A percentile compares a stretch with the other conserved stretches of the same genome.
Conservation (phyloP, 2,888 invertebrate species). For the Rosalia funebris region DNA sequence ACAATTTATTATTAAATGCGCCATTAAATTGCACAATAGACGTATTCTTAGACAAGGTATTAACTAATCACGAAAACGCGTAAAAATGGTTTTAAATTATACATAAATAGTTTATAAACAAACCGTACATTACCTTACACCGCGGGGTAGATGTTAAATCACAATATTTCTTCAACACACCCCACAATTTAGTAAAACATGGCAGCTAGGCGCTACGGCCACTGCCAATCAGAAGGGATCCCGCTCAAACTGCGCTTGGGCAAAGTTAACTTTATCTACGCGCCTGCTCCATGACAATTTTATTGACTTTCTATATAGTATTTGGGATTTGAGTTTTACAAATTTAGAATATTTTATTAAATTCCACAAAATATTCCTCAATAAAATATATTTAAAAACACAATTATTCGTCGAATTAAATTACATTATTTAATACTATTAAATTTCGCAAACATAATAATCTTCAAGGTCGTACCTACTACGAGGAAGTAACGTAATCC, state of each 20-base stretch:
- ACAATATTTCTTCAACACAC: conserved; percentile 63
- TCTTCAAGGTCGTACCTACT: too few relatives aligned
- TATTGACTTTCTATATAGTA: conserved; percentile 30
- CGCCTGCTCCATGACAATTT: conserved; percentile 23
- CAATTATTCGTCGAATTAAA: too few relatives aligned
- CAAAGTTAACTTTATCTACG: conserved; percentile 31
- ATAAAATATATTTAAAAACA: too few relatives aligned
- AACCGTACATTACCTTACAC: conserved; percentile 53
- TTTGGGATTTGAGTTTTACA: conserved; percentile 4
- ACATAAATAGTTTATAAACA: conserved; percentile 27
- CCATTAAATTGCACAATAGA: conserved; percentile 47
- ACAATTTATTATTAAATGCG: conserved; percentile 34
- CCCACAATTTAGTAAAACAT: conserved; percentile 81
- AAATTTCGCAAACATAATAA: too few relatives aligned
- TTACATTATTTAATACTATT: too few relatives aligned
- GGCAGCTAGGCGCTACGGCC: conserved; percentile 69
- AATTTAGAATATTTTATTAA: too few relatives aligned
- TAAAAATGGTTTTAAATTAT: conserved; percentile 14
- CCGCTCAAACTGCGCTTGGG: conserved; percentile 56
- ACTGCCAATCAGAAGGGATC: conserved; percentile 58
- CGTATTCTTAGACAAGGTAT: conserved; percentile 1
- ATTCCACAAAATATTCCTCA: too few relatives aligned
- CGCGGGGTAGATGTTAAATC: conserved; percentile 59
- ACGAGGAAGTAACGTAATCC: too few relatives aligned
- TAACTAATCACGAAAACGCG: neutral